Percentiles rank a stretch among this genome's conserved stretches.
phyloP scores from a whole-genome alignment of 2,797 vertebrate genomes.

The Otolemur crassicaudatus region DNA sequence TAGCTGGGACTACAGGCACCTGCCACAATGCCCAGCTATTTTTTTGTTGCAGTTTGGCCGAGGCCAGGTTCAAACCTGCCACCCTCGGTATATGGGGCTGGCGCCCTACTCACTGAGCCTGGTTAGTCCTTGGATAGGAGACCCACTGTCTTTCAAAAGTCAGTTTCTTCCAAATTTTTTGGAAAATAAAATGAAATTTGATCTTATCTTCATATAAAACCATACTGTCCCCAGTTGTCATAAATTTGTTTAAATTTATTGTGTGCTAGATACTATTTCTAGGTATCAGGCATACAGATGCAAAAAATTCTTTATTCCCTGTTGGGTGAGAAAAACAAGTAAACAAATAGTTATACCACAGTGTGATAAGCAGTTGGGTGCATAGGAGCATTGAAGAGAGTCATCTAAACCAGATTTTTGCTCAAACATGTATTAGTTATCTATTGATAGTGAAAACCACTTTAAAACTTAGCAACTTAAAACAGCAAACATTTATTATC shows the following conservation, averaged over 20 bases:
- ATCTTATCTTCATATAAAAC: neutral
- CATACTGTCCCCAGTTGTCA: neutral
- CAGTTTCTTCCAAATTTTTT: neutral
- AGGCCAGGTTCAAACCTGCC: too few relatives aligned
- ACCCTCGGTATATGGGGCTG: too few relatives aligned
- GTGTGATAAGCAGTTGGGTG: neutral
- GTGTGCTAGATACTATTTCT: neutral
- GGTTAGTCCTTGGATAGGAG: too few relatives aligned
- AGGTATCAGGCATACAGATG: neutral
- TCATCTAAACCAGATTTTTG: neutral
- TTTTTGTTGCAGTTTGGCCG: too few relatives aligned
- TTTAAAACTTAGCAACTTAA: neutral
- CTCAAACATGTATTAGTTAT: neutral
- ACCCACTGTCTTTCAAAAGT: neutral
- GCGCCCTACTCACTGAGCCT: too few relatives aligned
- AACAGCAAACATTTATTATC: neutral
- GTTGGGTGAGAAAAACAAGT: neutral
- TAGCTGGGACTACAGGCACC: too few relatives aligned
- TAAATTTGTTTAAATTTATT: neutral
- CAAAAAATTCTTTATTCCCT: neutral
- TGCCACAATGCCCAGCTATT: too few relatives aligned
- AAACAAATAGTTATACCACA: neutral
- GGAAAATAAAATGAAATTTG: constrained; percentile 9
- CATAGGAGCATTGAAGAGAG: neutral
- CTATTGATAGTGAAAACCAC: neutral